Conservation (phyloP, 2,113 vertebrate genomes). For the Festucalex cinctus region DNA sequence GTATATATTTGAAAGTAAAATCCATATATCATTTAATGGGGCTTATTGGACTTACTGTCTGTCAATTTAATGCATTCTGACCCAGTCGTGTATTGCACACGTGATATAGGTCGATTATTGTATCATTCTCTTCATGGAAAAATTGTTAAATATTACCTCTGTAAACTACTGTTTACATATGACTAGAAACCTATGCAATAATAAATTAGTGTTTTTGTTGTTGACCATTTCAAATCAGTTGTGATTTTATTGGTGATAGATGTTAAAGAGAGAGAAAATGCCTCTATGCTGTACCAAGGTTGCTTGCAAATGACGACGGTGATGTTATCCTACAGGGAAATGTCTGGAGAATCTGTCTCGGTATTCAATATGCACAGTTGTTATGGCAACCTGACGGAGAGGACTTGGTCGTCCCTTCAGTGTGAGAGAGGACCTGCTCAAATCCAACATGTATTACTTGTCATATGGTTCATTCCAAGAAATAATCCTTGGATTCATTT, state of each 20-base stretch:
- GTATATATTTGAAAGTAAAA: no score
- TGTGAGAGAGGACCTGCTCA: neutral
- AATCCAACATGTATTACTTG: slow-evolving; percentile 12
- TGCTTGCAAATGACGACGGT: slow-evolving; percentile 27
- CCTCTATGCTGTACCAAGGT: neutral
- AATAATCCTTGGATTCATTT: no score
- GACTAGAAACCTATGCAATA: neutral
- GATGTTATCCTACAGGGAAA: slow-evolving; percentile 49
- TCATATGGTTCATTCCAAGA: neutral
- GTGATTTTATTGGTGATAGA: neutral
- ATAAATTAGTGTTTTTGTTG: neutral
- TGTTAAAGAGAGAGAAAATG: neutral
- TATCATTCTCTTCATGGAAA: neutral
- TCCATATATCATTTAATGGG: no score
- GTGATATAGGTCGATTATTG: neutral
- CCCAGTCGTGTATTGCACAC: no score
- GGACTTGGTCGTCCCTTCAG: slow-evolving; percentile 15
- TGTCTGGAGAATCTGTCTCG: slow-evolving; percentile 34
- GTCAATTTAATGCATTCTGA: no score
- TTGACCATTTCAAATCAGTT: neutral
- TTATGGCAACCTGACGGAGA: slow-evolving; percentile 47
- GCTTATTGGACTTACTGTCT: no score
- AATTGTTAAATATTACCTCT: neutral
- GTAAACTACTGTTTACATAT: neutral
- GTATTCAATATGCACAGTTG: slow-evolving; percentile 48